Evolutionary conservation across 1,140 invertebrate species (phyloP), one percentile per base, ranked within the genome.

Genomic region (Schlechtendalia chinensis): DNA sequence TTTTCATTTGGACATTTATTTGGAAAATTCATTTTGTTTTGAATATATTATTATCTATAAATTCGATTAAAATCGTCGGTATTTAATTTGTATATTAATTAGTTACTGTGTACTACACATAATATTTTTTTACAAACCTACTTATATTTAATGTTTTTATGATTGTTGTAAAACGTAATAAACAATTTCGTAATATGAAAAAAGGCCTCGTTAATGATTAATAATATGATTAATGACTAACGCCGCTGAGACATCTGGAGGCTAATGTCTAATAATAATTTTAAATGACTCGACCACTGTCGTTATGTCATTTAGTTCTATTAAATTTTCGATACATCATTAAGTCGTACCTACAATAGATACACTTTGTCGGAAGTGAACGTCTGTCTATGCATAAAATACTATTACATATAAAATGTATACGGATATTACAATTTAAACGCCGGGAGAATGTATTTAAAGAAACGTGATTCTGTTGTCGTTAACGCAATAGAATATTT

Each of bases 211-310:
- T 47, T 69, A 67, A 67, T 67, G 63, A 45, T 45, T 39, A n/a
- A 67, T 47, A 69, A 67, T 47, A 69, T 69, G 2, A 24, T 69
- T 47, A 47, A 69, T 63, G 61, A 61, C 27, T 61, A 27, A 61
- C 39, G 5, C 14, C 32, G 14, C 1, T 45, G 14, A 24, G 65
- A 69, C 65, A 69, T 69, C 45, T 69, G 39, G 12, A 69, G 65
- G 14, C 22, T 47, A 47, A 47, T 69, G 65, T 69, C n/a, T 69
- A 69, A 47, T 47, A 24, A 47, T 69, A 47, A 67, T 67, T 67
- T 67, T 39, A 45, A 45, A 67, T 11, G n/a, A 47, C 65, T 69
- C n/a, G 5, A 39, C 8, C 3, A 39, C 32, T 8, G 32, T n/a
- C n/a, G n/a, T n/a, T n/a, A n/a, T n/a, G n/a, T n/a, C n/a, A n/a